Evolutionary conservation across 2,797 vertebrate genomes (phyloP), one percentile per base, ranked within the genome.

Genomic region (Alfaro cultratus): DNA sequence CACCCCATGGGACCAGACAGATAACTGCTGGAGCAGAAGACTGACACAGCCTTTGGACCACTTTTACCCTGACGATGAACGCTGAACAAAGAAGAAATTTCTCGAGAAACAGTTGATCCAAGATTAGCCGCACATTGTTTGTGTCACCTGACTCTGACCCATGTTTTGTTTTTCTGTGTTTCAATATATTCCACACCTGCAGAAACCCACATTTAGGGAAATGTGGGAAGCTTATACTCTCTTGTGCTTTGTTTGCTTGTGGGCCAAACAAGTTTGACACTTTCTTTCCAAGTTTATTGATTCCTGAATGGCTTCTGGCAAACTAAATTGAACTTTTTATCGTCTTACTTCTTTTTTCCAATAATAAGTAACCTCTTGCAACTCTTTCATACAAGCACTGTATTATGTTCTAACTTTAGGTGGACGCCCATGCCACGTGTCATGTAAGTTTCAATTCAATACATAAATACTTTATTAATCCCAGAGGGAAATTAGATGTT

Each of bases 31-130:
- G 87, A 82, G 86, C 78, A 84, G 39, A 88, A 80, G 74, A 68
- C 75, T 84, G 77, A 88, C 68, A 46, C 45, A 8, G 82, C 70
- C 41, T 85, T 85, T 87, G 88, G 78, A 87, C n/a, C 31, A 53
- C 41, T 51, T 81, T 86, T 79, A 84, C 31, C 46, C 80, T 79
- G 57, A 87, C 9, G 85, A 83, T 84, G 86, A 86, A 70, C 81
- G 80, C 85, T 53, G 84, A 29, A 57, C 67, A 62, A 72, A 84
- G 86, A 84, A 80, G n/a, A 13, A 87, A 85, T 88, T 83, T 83
- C 77, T 74, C 26, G 26, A 51, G 80, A 85, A 80, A 80, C 77
- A 74, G 55, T 43, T 67, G 15, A 87, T 87, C 76, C 85, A 79
- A 81, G 68, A 71, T 46, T 72, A 72, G 68, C 43, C 13, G n/a